These are phyloP conservation scores for Ramphastos sulfuratus DNA, from an alignment of 2,113 vertebrate species.

Conservation along the genomic window DNA sequence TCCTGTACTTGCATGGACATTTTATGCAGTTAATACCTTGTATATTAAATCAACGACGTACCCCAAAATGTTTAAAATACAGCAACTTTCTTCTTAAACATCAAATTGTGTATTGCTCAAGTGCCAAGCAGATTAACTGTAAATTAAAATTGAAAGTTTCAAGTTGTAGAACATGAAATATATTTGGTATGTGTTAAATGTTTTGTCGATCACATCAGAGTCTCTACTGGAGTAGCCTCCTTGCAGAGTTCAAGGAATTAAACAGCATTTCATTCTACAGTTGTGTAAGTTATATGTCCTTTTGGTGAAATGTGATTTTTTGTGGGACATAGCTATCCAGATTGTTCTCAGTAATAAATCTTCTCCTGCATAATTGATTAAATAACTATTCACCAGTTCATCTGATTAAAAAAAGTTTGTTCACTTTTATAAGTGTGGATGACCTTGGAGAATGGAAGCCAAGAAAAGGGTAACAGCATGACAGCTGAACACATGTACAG, in stretches of 20 bases:
- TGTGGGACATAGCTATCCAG: neutral
- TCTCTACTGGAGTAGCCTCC: neutral
- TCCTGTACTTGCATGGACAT: neutral
- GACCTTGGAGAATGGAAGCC: neutral
- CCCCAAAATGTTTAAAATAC: rapidly evolving
- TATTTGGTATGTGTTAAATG: neutral
- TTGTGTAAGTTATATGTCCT: neutral
- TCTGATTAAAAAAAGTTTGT: constrained; percentile 13
- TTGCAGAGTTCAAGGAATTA: constrained; percentile 16
- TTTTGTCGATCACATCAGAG: neutral
- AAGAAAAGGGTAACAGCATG: neutral
- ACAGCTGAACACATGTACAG: neutral
- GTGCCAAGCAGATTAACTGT: neutral
- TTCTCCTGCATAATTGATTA: constrained; percentile 54
- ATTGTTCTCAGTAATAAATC: constrained; percentile 28
- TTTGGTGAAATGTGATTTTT: constrained; percentile 11
- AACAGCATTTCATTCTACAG: neutral
- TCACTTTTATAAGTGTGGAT: neutral
- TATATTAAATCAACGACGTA: neutral
- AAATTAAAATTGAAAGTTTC: neutral
- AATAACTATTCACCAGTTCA: constrained; percentile 42
- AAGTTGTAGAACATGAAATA: neutral
- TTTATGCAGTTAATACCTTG: neutral
- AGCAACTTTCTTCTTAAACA: neutral
- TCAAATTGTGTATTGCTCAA: neutral